phyloP scores from a whole-genome alignment of 2,113 vertebrate genomes.

The Columbina picui region DNA sequence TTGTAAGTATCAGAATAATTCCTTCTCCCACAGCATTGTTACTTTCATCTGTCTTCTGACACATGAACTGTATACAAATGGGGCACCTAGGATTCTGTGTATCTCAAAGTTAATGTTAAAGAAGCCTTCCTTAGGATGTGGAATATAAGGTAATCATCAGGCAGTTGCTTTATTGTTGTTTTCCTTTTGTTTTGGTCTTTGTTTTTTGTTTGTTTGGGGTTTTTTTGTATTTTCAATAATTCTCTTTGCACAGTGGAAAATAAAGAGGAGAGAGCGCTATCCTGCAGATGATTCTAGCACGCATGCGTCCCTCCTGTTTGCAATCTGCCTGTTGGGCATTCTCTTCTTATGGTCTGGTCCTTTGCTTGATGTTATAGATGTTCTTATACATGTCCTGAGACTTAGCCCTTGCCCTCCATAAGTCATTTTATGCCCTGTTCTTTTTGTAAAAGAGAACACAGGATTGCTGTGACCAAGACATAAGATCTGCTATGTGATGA shows the following conservation, averaged over 20 bases:
- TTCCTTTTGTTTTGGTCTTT: no score
- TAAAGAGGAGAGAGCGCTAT: background rate
- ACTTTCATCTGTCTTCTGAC: background rate
- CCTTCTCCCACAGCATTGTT: background rate
- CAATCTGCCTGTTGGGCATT: background rate
- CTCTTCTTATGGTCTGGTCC: background rate
- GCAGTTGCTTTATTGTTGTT: background rate
- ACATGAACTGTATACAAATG: background rate
- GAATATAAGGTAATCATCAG: background rate
- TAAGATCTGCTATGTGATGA: background rate
- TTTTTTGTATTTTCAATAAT: background rate
- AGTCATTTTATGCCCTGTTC: background rate
- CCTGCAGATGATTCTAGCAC: background rate
- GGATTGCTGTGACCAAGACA: background rate
- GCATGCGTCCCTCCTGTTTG: background rate
- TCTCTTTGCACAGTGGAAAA: background rate
- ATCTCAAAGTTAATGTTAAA: background rate
- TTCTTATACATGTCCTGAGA: background rate
- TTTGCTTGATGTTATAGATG: background rate
- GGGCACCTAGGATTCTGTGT: background rate
- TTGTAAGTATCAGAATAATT: background rate
- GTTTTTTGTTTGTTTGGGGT: no score
- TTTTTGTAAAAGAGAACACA: background rate
- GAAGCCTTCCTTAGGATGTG: background rate
- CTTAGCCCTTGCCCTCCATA: background rate